Evolutionary conservation across 2,113 vertebrate species (phyloP), one percentile per base, ranked within the genome.

Genomic region (Grammomys surdaster): DNA sequence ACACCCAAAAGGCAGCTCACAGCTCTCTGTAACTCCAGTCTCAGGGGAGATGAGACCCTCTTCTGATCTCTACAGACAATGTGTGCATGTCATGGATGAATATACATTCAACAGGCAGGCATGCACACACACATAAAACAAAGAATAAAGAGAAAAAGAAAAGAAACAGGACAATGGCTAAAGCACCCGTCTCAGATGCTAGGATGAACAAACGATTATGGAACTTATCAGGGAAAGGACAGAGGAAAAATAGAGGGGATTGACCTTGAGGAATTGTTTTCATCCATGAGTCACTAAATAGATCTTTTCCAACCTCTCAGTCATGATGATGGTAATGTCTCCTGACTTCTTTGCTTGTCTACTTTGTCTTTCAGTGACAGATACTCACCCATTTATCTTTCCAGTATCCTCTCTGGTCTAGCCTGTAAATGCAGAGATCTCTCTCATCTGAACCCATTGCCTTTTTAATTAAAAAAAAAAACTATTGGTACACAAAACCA

Each of bases 141-240:
- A 1, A 77, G 46, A 69, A 65, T 69, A 51, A 13, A 2, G 77
- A 86, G 56, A 94, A 67, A 92, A n/a, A 13, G 7, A 3, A 1
- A 67, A 89, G 33, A 89, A 67, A 84, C n/a, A 13, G 7, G 3
- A 0, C 22, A 40, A 31, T 46, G 56, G 19, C 6, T 88, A 22
- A 51, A 77, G 63, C 31, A 3, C 58, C 88, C 5, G 80, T 48
- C 43, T 93, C 54, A 94, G 72, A 40, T 48, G 11, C 77, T 36
- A 40, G 86, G 28, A 24, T 33, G 10, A 89, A n/a, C 28, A 11
- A 20, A 36, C 88, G 48, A 87, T 85, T 36, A 46, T 67, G 33
- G 24, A 90, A 90, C 88, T 78, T 76, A 40, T 24, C 77, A 88
- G 40, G 56, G 54, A 73, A 94, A 81, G 11, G 54, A 92, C 36